Conservation (phyloP, 2,888 invertebrate species). For the Galeruca laticollis region DNA sequence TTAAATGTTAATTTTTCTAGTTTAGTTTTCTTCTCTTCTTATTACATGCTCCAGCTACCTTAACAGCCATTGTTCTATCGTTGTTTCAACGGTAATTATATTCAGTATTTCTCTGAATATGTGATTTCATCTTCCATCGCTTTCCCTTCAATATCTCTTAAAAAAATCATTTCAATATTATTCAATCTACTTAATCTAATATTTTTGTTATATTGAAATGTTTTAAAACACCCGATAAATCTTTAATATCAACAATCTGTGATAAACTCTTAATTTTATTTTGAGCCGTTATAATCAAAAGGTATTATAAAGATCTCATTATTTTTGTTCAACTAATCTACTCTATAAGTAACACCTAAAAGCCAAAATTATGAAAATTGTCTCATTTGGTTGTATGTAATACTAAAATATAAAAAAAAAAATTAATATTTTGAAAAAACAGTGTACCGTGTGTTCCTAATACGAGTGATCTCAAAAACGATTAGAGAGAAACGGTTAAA, state of each 20-base stretch:
- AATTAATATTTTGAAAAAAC: not conserved
- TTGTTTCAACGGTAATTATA: too few relatives aligned
- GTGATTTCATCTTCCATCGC: too few relatives aligned
- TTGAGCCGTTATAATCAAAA: slow-evolving; percentile 7
- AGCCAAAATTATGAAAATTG: slow-evolving; percentile 8
- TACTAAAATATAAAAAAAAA: not conserved
- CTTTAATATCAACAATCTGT: slow-evolving; percentile 1
- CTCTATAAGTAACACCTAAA: not conserved
- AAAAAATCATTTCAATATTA: too few relatives aligned
- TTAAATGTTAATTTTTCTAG: too few relatives aligned
- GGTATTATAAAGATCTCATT: not conserved
- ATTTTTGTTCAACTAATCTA: not conserved
- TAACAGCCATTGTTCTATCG: too few relatives aligned
- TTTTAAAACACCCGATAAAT: slow-evolving; percentile 2
- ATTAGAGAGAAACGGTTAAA: too few relatives aligned
- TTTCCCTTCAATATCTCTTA: too few relatives aligned
- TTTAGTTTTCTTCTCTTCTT: too few relatives aligned
- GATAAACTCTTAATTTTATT: slow-evolving; percentile 15
- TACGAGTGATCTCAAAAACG: too few relatives aligned
- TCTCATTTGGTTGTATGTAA: not conserved
- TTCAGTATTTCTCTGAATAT: too few relatives aligned
- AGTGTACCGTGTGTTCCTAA: too few relatives aligned
- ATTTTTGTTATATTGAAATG: not conserved
- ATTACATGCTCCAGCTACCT: too few relatives aligned
- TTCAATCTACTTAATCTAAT: not conserved